Base-by-base conservation (phyloP, 2,888 invertebrate genomes). In the Vannuccia rotundouncinata region DNA sequence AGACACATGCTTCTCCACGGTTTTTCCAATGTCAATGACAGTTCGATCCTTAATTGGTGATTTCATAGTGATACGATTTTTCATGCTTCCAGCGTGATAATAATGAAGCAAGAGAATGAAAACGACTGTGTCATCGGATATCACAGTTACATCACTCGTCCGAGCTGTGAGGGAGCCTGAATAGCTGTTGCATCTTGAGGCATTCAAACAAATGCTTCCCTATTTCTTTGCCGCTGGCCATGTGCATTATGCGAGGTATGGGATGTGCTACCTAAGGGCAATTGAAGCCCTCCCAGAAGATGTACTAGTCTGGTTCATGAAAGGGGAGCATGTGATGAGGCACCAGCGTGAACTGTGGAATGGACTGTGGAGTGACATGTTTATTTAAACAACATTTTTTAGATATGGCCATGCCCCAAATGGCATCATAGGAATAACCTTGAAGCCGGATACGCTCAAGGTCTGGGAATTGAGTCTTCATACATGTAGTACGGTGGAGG, bases 221-320 rank as follows among this genome's bases (percentile, higher is more conserved):
- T 45, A 45, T 45, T 45, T 45, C 45, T 45, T 45, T 45, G 45
- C 45, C 45, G 45, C 45, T 45, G 45, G 45, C 45, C 45, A 45
- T 45, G 45, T 45, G 5, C 45, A 66, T 66, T 66, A 66, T 66
- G 66, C 66, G 22, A 66, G 66, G 66, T 66, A 66, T 66, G 66
- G 66, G 66, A 66, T 66, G 66, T 66, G 66, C 66, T 66, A 66
- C 66, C 66, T 66, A 66, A 66, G 66, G 66, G 66, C 66, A 66
- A 66, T 66, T 17, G 66, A 66, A 66, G 66, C 66, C 66, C 66
- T 66, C 66, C 66, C 66, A 66, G 66, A 66, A 66, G 66, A 66
- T 17, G 66, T 66, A 66, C 66, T 66, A 66, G 66, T 66, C 66
- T 27, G 66, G 66, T 66, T 66, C 66, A 66, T 66, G 66, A 66